Evolutionary conservation across 2,888 invertebrate species (phyloP), one percentile per base, ranked within the genome.

Genomic region (Cosmia trapezina): DNA sequence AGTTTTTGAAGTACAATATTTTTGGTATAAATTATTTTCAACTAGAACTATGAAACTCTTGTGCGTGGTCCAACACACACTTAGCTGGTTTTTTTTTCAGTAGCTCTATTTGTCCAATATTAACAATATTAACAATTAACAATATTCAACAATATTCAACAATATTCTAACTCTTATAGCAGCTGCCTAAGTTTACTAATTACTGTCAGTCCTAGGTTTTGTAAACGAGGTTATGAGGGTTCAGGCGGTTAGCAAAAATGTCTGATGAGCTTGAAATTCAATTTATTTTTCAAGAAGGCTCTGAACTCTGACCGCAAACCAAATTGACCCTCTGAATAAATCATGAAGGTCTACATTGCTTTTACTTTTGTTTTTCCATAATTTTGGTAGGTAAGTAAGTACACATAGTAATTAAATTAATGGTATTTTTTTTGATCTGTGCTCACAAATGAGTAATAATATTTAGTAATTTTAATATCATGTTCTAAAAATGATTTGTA

Each of bases 241-340:
- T 12, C 37, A 17, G 54, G 43, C 28, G 37, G 61, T 63, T 49
- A 41, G 19, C 45, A 72, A 83, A 77, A 64, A 65, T 66, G 45
- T 49, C 56, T 62, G 61, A 56, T 22, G 49, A 54, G 73, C 53
- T 64, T 33, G 19, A 78, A 78, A 78, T 82, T 67, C 66, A 67
- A 78, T 80, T 63, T 37, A 57, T 59, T 64, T 79, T 60, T 83
- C 56, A 74, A 79, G 70, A 73, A 63, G 28, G 41, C 28, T 63
- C 51, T 53, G 69, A 37, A 51, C 57, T 41, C 64, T 63, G 54
- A 66, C 83, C 74, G 62, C 69, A 37, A 65, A 63, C 65, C 62
- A 64, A 83, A 79, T 83, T 67, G 63, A 67, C 43, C 63, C 75
- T 73, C 19, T 83, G 83, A 80, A 80, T 80, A 69, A 73, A 80